These are phyloP conservation scores for Cottoperca gobio DNA, from an alignment of 2,797 vertebrate genomes.

Conservation along the genomic window DNA sequence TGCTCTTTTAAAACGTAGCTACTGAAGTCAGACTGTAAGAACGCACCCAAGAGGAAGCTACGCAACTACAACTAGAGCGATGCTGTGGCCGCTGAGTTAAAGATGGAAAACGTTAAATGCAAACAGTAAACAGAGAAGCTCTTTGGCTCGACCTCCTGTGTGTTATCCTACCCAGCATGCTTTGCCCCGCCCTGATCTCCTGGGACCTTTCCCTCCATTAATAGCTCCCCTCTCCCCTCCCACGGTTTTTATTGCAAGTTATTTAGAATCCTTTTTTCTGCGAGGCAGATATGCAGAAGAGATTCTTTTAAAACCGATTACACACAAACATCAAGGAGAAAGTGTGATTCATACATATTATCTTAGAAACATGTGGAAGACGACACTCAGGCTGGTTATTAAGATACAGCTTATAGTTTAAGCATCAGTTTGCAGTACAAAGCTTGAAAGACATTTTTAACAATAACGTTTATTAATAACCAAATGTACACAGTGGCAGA, in stretches of 20 bases:
- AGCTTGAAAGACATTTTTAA: no score
- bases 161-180: constrained; percentile 57
- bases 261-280: constrained; percentile 19
- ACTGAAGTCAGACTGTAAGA: no score
- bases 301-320: not conserved
- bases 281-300: not conserved
- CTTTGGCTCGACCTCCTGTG: constrained; percentile 11
- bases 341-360: no score
- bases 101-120: constrained; percentile 22
- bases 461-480: no score
- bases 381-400: no score
- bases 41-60: no score
- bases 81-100: not conserved
- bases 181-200: constrained; percentile 38
- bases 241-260: constrained; percentile 35
- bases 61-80: no score
- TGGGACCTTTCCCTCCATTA: constrained; percentile 40
- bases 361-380: no score
- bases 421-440: no score
- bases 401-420: no score
- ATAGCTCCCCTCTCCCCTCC: constrained; percentile 31
- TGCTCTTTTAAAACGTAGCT: no score
- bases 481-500: no score
- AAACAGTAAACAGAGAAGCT: constrained; percentile 34
- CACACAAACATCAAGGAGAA: not conserved